Evolutionary conservation across 2,113 vertebrate species (phyloP).

Genomic region (Kryptolebias marmoratus): DNA sequence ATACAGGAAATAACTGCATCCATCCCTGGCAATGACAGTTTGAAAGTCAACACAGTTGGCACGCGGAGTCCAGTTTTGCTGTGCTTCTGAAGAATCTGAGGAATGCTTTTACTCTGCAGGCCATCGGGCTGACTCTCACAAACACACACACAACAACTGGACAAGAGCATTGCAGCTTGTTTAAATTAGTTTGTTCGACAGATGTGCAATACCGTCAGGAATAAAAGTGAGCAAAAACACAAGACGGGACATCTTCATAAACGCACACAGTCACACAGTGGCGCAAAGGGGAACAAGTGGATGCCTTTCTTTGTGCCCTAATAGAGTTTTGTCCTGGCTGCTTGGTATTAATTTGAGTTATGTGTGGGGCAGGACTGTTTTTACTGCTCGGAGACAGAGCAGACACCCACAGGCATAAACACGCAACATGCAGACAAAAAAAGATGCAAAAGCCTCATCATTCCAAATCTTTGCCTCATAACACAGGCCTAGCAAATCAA

Average conservation of each 20-base stretch:
- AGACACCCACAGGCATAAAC: constrained; percentile 43
- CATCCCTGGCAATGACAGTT: constrained; percentile 18
- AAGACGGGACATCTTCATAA: constrained; percentile 25
- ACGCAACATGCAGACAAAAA: constrained; percentile 27
- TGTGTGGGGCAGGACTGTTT: constrained; percentile 30
- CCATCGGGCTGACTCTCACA: constrained; percentile 53
- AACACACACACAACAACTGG: constrained; percentile 53
- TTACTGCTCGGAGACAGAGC: constrained; percentile 44
- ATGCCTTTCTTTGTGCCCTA: constrained; percentile 51
- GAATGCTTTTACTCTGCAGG: constrained; percentile 77
- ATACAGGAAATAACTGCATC: constrained; percentile 8
- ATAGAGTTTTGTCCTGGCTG: constrained; percentile 51
- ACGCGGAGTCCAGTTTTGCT: constrained; percentile 56
- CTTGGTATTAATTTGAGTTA: constrained; percentile 58
- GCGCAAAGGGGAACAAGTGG: neutral
- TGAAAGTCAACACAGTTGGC: constrained; percentile 36
- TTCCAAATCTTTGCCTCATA: constrained; percentile 44
- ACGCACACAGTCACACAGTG: constrained; percentile 23
- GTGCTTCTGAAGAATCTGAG: constrained; percentile 68
- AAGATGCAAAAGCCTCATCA: constrained; percentile 35
- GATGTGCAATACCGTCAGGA: constrained; percentile 41
- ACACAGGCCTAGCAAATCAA: constrained; percentile 29
- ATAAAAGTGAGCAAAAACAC: constrained; percentile 19
- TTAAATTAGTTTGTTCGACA: constrained; percentile 59
- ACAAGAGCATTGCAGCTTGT: constrained; percentile 37